These are phyloP conservation scores for Physella acuta DNA, from an alignment of 1,140 invertebrate genomes.

Conservation along the genomic window DNA sequence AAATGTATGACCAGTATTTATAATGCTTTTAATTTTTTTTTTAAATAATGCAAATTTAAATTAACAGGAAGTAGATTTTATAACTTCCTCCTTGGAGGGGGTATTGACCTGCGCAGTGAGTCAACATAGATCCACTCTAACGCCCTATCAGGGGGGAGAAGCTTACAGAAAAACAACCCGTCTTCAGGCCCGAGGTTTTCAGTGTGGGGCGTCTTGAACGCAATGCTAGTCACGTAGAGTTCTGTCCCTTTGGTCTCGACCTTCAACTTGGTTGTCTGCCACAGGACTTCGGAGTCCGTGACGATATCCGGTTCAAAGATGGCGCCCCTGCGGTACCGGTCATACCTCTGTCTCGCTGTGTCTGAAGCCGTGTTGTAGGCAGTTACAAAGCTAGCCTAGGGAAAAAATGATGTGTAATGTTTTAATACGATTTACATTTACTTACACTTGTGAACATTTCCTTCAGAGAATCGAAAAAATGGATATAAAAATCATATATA, in stretches of 20 bases:
- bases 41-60: no score
- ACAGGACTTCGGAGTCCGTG: constrained; percentile 22
- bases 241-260: constrained; percentile 14
- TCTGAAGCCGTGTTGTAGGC: constrained; percentile 29
- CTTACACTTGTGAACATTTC: no score
- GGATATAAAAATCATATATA: no score
- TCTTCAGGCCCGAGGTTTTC: constrained; percentile 1
- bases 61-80: no score
- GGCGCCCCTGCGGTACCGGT: constrained; percentile 21
- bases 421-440: no score
- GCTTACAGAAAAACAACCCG: constrained; percentile 29
- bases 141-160: constrained; percentile 27
- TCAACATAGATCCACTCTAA: constrained; percentile 36
- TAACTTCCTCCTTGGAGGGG: no score
- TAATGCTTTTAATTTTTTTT: no score
- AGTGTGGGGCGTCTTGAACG: constrained; percentile 23
- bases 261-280: constrained; percentile 24
- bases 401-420: no score
- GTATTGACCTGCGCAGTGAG: constrained; percentile 13
- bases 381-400: constrained; percentile 28
- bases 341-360: constrained; percentile 18
- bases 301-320: constrained; percentile 28
- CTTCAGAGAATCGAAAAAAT: no score
- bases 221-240: constrained; percentile 27
- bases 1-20: no score